phyloP scores from a whole-genome alignment of 2,113 vertebrate species.

The Rhombomys opimus region DNA sequence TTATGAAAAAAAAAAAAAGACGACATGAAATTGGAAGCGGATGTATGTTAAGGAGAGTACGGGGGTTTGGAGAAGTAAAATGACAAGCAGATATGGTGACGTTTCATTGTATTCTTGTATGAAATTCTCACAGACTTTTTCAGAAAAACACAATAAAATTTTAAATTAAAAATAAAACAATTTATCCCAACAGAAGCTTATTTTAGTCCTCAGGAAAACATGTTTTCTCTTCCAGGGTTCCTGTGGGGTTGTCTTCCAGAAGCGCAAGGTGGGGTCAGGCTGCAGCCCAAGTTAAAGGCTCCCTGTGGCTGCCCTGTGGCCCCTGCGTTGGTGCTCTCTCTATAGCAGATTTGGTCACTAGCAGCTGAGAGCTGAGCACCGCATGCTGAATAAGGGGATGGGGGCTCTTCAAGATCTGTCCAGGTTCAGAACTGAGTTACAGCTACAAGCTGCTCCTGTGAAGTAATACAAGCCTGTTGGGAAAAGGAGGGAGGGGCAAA shows the following conservation, averaged over 20 bases:
- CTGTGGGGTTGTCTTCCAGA: background rate
- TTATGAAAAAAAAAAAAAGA: background rate
- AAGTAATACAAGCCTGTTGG: background rate
- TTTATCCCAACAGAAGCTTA: background rate
- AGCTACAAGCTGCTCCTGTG: background rate
- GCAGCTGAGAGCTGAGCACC: background rate
- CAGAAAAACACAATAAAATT: background rate
- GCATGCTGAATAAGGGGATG: background rate
- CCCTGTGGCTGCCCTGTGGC: background rate
- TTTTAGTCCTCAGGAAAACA: background rate
- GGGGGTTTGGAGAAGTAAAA: background rate
- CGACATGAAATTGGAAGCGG: background rate
- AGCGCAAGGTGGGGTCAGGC: background rate
- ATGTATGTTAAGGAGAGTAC: background rate
- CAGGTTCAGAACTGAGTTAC: background rate
- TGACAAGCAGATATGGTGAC: too few relatives aligned
- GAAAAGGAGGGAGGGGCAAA: background rate
- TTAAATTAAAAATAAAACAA: background rate
- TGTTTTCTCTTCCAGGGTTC: background rate
- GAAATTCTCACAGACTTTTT: background rate
- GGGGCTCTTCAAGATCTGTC: background rate
- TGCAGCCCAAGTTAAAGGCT: background rate
- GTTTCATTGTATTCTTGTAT: background rate
- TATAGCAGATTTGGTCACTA: background rate
- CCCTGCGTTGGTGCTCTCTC: background rate